Base-by-base conservation (phyloP, 2,888 invertebrate genomes). In the Callinectes sapidus region DNA sequence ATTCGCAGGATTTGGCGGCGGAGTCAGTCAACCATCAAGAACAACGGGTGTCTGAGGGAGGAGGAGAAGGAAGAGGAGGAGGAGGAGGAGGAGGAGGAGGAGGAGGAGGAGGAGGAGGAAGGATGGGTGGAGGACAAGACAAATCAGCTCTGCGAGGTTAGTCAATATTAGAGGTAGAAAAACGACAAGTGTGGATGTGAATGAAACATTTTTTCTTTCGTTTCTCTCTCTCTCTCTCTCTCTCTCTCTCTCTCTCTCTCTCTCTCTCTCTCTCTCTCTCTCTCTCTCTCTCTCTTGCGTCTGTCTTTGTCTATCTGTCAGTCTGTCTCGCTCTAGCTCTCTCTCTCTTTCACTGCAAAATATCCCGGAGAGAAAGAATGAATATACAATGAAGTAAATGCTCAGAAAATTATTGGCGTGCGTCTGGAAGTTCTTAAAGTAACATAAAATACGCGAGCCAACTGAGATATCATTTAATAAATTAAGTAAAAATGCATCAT, bases 71-170 rank as follows among this genome's bases (percentile, higher is more conserved):
- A 66, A 42, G 89, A 6, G 39, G 28, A 48, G 87, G n/a, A 2
- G 87, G 87, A 48, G 87, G 48, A 39, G 66, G 54, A 71, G 39
- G 71, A 16, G 89, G 71, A 39, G 89, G 89, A 32, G 89, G 35
- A 28, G 71, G 42, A n/a, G 89, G 71, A 66, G n/a, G 89, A 71
- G 39, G 23, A 13, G 66, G 71, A 32, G 66, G 89, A 89, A 61
- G 55, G 89, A 66, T 89, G 89, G 89, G 89, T 89, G 89, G 89
- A 89, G 89, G 89, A 89, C 89, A 89, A 89, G 89, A 89, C 89
- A 71, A 89, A 89, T 89, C 89, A 89, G 89, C 55, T 61, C 54
- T 55, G 81, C 61, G 88, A 42, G 88, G 88, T 55, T 61, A 89
- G 66, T 89, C 89, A 54, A 89, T 89, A 89, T 89, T 89, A 89